phyloP scores from a whole-genome alignment of 2,113 vertebrate species.

The Emydura subglobosa region DNA sequence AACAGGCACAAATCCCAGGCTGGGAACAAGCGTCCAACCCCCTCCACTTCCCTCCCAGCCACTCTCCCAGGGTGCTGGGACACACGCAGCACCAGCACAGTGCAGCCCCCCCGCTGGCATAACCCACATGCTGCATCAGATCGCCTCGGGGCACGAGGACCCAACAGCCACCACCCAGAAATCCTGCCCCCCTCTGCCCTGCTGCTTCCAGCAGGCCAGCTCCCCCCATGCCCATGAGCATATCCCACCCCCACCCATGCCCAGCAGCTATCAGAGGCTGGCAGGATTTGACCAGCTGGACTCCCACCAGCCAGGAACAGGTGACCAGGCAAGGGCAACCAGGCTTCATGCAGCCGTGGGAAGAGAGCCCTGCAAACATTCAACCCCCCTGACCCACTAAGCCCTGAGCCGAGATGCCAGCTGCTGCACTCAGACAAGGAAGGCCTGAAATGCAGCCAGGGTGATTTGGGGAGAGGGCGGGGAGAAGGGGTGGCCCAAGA shows the following conservation, averaged over 20 bases:
- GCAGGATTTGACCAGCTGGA: neutral
- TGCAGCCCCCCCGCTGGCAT: neutral
- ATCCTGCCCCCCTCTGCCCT: neutral
- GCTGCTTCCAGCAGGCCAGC: neutral
- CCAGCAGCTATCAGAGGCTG: neutral
- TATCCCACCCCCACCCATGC: neutral
- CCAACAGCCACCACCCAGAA: neutral
- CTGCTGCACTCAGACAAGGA: neutral
- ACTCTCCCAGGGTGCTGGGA: neutral
- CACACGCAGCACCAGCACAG: neutral
- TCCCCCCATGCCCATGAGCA: neutral
- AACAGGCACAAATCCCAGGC: neutral
- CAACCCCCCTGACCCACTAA: neutral
- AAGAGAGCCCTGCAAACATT: neutral
- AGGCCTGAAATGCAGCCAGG: neutral
- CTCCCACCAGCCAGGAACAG: neutral
- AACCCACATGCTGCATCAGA: neutral
- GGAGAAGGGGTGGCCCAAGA: neutral
- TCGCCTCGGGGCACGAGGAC: neutral
- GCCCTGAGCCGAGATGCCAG: neutral
- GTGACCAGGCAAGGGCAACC: neutral
- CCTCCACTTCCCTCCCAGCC: neutral
- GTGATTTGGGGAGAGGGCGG: neutral
- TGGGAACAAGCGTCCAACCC: neutral
- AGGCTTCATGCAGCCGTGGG: neutral